Evolutionary conservation across 2,888 invertebrate species (phyloP), one percentile per base, ranked within the genome.

Genomic region (Cenopis cana): DNA sequence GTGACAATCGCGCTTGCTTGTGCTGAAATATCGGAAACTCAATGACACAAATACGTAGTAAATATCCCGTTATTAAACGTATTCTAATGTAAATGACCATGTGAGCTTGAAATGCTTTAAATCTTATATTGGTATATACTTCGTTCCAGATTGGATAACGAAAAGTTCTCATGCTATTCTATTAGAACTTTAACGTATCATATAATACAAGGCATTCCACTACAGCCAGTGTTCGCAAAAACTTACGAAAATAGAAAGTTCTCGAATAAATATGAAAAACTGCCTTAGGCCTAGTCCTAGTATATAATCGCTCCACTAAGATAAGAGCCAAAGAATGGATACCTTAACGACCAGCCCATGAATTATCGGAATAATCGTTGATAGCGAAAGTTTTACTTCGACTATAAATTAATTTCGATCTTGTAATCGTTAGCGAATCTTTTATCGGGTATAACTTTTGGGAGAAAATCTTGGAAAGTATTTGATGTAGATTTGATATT

Each of bases 331-430:
- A n/a, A 49, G 61, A 61, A 57, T 55, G 60, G 55, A 38, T 55
- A 46, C 18, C 41, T 38, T 73, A 69, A 73, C 69, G 73, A 66
- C 72, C 65, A 3, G 73, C 60, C 74, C 73, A 75, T 76, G 75
- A 77, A 68, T 75, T 73, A 76, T 73, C 71, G 20, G 66, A 57
- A 24, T 71, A 62, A 73, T 66, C 74, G 69, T 72, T 77, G 75
- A 77, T 76, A 74, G 76, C 64, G 38, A 72, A 78, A 78, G 72
- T 78, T 78, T 46, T 49, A 55, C 29, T 59, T 67, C 55, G 65
- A 65, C 73, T 67, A 73, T 76, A 76, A 73, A 77, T 76, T 76
- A 76, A 73, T 70, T 41, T 36, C 29, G 74, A 57, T 66, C 68
- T 56, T 65, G 12, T 60, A 11, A 75, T 65, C 69, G 61, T 52